Evolutionary conservation across 2,888 invertebrate species (phyloP), one percentile per base, ranked within the genome.

Genomic region (Argyresthia albistria): DNA sequence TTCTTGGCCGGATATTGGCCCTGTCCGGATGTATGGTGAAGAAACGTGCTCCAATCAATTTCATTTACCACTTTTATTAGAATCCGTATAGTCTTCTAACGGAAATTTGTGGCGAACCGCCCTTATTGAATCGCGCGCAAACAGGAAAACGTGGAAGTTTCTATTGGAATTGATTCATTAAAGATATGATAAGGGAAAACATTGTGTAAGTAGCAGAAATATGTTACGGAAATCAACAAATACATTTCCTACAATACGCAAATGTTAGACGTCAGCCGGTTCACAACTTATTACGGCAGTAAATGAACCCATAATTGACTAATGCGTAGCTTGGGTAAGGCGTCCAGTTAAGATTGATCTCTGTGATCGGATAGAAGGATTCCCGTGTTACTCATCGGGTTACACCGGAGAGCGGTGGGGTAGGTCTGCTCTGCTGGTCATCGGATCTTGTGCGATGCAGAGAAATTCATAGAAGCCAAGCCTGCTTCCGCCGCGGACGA

Each of bases 1-100:
- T 74, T 70, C 67, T 68, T 65, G 60, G 61, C 77, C 79, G 84
- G 84, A 84, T 82, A 83, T 84, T 81, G 80, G 73, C 67, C 68
- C 67, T 67, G 72, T 69, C 70, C 80, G 84, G 80, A 81, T 73
- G 76, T 70, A 68, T 70, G 70, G 65, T 15, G 51, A 39, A 70
- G 69, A 69, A 74, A 70, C 70, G 68, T 67, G 60, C 58, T 57
- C 59, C 61, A 63, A 63, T 68, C 63, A 63, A 62, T 64, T 63
- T 63, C 61, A 63, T 62, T 67, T 70, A 62, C 58, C 61, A 64
- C 60, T 62, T 63, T 62, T 60, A 59, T 56, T 56, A 53, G 54
- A 48, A 60, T 59, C 46, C 48, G 36, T 37, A 15, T 48, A 37
- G 14, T 14, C 48, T 48, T 37, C 8, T 14, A n/a, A 12, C 48